Conservation (phyloP, 2,797 vertebrate species). For the Glyptemys insculpta region DNA sequence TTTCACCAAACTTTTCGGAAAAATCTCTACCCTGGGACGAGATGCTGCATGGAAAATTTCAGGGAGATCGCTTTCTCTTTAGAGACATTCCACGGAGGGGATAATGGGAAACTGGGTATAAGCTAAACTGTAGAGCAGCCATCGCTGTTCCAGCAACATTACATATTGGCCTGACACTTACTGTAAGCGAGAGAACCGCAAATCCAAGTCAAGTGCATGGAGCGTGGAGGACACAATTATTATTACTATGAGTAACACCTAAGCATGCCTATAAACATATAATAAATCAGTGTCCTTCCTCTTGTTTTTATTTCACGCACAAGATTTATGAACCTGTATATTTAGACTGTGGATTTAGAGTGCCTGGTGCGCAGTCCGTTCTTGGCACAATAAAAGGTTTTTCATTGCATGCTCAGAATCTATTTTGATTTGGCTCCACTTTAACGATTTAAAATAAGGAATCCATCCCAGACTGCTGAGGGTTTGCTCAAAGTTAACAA, state of each 20-base stretch:
- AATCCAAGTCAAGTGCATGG: constrained; percentile 45
- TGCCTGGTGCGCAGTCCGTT: constrained; percentile 20
- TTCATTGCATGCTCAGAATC: constrained; percentile 49
- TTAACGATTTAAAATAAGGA: constrained; percentile 46
- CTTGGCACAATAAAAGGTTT: constrained; percentile 46
- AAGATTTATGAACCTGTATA: constrained; percentile 71
- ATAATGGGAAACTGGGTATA: background rate
- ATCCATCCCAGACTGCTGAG: constrained; percentile 28
- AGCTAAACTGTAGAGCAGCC: background rate
- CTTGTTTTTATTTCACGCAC: constrained; percentile 69
- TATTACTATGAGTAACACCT: constrained; percentile 42
- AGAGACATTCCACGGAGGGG: background rate
- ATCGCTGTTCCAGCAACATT: constrained; percentile 11
- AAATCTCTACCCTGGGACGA: background rate
- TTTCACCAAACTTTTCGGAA: background rate
- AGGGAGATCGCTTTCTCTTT: background rate
- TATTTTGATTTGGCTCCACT: constrained; percentile 46
- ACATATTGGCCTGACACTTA: constrained; percentile 32
- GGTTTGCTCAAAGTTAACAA: constrained; percentile 3
- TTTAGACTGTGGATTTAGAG: constrained; percentile 64
- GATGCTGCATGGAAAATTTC: background rate
- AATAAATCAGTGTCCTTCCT: constrained; percentile 66
- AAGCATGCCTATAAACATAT: constrained; percentile 49
- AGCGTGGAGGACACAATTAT: background rate
- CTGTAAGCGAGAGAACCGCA: background rate